Evolutionary conservation across 2,113 vertebrate genomes (phyloP), one percentile per base, ranked within the genome.

Genomic region (Thinocorus orbignyianus): DNA sequence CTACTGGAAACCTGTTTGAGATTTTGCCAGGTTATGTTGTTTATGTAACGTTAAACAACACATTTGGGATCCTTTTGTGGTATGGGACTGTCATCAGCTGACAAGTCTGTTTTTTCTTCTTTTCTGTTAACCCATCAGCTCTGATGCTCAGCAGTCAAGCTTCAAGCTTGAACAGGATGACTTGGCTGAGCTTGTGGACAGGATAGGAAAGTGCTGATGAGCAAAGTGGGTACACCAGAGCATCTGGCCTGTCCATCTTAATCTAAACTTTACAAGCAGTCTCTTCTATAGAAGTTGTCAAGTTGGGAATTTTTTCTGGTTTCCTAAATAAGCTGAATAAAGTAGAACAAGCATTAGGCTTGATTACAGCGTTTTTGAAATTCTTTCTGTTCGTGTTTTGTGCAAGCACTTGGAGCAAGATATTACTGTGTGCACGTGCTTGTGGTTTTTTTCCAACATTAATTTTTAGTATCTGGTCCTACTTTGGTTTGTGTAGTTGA

Each of bases 231-330:
- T 68, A 60, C 33, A 39, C 17, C 26, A 28, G 39, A 95, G 71
- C 92, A 94, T 92, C 90, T 95, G 95, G 68, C 48, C 24, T 88
- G 90, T 90, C 90, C 25, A 7, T 94, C 88, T 88, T 88, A 35
- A 80, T 91, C 49, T 82, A 61, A 85, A 51, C 77, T 25, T 91
- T 86, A 65, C 11, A 85, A 52, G 57, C 28, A 69, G 42, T 73
- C 49, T 86, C 81, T 73, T 71, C 12, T 78, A 60, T 66, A 61
- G 72, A 62, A 93, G 51, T n/a, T 31, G 8, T 52, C 30, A 54
- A n/a, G 33, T 23, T 54, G 3, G 46, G 52, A 17, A 39, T 62
- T 64, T 84, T 57, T 79, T 66, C 31, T 64, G 8, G 9, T 17
- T 57, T 57, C 42, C 22, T 54, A 58, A 80, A 65, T 17, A 52